Evolutionary conservation across 2,113 vertebrate species (phyloP), one percentile per base, ranked within the genome.

Genomic region (Sclerurus mexicanus): DNA sequence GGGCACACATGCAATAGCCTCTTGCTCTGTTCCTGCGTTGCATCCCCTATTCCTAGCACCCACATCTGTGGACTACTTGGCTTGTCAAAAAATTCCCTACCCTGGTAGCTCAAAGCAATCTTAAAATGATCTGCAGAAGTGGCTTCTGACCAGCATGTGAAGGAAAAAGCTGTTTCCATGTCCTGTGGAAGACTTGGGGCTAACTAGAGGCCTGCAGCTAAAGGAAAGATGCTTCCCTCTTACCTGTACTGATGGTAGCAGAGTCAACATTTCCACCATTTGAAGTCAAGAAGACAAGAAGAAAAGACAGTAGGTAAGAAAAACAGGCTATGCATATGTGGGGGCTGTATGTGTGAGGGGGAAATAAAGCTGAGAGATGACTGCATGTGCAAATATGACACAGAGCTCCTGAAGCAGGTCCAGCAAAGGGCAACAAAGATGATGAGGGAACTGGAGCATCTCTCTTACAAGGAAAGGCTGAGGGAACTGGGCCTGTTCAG

Each of bases 221-320:
- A 63, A 69, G 24, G 35, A 63, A 87, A 91, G 33, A 20, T 44
- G 22, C 46, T 91, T 82, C 9, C 35, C 30, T 78, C 23, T 77
- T 67, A 39, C 10, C 23, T 55, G 14, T 68, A 39, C 33, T 59
- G 27, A 56, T 27, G 35, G 27, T 13, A 86, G 27, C 46, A 78
- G 62, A 49, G 21, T 17, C 39, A 85, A 63, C 1, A 8, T 22
- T 89, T 71, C n/a, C 42, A 81, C 30, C 24, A 28, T 52, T 68
- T 64, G 56, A 25, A 89, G 33, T 28, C 13, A 62, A 77, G 50
- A 80, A 85, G 27, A 72, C 35, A 90, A 87, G 47, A 86, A 85
- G 46, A 50, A 90, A 88, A 88, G 42, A 66, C 4, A 94, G 47
- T 44, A 91, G 78, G 90, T 87, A 85, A 82, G 95, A 79, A 89